phyloP scores from a whole-genome alignment of 2,797 vertebrate species.

The Peromyscus melanophrys region DNA sequence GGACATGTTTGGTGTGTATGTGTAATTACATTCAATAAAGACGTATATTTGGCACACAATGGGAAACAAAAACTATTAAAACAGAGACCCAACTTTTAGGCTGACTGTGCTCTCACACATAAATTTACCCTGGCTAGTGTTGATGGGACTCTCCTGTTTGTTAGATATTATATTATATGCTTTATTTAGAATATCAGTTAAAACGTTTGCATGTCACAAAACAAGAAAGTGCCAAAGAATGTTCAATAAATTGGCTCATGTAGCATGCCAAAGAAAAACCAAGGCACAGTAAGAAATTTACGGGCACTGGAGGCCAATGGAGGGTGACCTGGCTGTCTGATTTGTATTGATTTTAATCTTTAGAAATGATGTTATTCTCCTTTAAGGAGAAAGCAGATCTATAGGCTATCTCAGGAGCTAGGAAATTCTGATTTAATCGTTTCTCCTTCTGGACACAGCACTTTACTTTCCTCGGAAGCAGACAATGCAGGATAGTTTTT shows the following conservation, averaged over 20 bases:
- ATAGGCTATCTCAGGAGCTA: constrained; percentile 50
- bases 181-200: constrained; percentile 61
- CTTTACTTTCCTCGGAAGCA: constrained; percentile 54
- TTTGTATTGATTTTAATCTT: constrained; percentile 71
- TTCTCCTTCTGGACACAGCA: not conserved
- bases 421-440: constrained; percentile 59
- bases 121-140: not conserved
- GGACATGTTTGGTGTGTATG: not conserved
- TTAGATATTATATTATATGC: not conserved
- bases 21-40: not conserved
- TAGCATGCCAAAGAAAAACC: not conserved
- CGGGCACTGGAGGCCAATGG: constrained; percentile 13
- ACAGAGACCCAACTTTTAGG: constrained; percentile 21
- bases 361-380: constrained; percentile 47
- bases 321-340: constrained; percentile 44
- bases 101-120: constrained; percentile 20
- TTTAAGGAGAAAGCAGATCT: constrained; percentile 69
- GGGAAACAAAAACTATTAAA: constrained; percentile 41
- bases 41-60: not conserved
- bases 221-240: constrained; percentile 16
- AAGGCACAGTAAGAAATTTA: constrained; percentile 30
- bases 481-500: not conserved
- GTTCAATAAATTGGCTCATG: not conserved
- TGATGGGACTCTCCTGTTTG: not conserved
- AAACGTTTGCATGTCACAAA: constrained; percentile 55